Evolutionary conservation across 2,113 vertebrate species (phyloP).

Genomic region (zebrafish (Danio rerio)): GRCz12tu NC_133176.1:28837501-28838000

Average conservation of each 20-base stretch:
- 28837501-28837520: slow-evolving; percentile 81
- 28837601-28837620: slow-evolving; percentile 98
- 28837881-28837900: slow-evolving; percentile 91
- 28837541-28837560: slow-evolving; percentile 99
- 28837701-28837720: slow-evolving; percentile 98
- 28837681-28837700: slow-evolving; percentile 97
- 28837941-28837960: slow-evolving; percentile 92
- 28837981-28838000: slow-evolving; percentile 91
- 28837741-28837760: slow-evolving; percentile 95
- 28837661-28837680: slow-evolving; percentile 97
- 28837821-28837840: slow-evolving; percentile 97
- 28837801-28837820: slow-evolving; percentile 99
- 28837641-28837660: slow-evolving; percentile 99
- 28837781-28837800: slow-evolving; percentile 98
- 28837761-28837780: slow-evolving; percentile 95
- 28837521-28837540: slow-evolving; percentile 95
- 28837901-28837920: slow-evolving; percentile 88
- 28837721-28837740: slow-evolving; percentile 97
- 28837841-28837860: slow-evolving; percentile 97
- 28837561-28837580: slow-evolving; percentile 99
- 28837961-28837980: slow-evolving; percentile 96
- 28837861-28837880: slow-evolving; percentile 95
- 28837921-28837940: slow-evolving; percentile 91
- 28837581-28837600: slow-evolving; percentile 99
- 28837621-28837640: slow-evolving; percentile 99